phyloP scores from a whole-genome alignment of 2,797 vertebrate genomes.

The Lutjanus argentimaculatus region DNA sequence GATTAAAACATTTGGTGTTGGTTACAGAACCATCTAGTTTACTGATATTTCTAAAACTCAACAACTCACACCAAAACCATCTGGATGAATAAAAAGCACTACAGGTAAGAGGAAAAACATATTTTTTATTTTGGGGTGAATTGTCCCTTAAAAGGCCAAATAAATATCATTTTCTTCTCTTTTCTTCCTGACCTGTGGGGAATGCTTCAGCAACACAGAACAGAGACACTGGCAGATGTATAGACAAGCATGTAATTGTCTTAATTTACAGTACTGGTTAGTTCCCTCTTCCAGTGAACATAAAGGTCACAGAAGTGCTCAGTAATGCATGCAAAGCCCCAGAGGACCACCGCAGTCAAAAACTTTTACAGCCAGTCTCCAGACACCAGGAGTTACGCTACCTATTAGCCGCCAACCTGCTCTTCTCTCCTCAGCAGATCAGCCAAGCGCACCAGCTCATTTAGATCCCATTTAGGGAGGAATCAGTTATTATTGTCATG shows the following conservation, averaged over 20 bases:
- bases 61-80: too few species aligned
- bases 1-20: too few species aligned
- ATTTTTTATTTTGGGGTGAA: too few species aligned
- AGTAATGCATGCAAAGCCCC: constrained; percentile 47
- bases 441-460: constrained; percentile 55
- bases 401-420: constrained; percentile 47
- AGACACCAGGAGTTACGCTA: constrained; percentile 30
- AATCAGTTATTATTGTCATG: constrained; percentile 65
- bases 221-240: background rate
- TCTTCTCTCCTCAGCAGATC: constrained; percentile 46
- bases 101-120: too few species aligned
- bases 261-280: constrained; percentile 42
- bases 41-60: too few species aligned
- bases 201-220: constrained; percentile 10
- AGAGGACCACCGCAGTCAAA: constrained; percentile 30
- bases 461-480: constrained; percentile 66
- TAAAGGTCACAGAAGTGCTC: constrained; percentile 59
- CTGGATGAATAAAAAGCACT: too few species aligned
- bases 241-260: constrained; percentile 24
- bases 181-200: constrained; percentile 11
- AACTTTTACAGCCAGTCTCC: constrained; percentile 47
- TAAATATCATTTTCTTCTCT: background rate
- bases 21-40: too few species aligned
- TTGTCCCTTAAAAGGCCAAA: too few species aligned
- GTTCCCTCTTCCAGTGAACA: constrained; percentile 37